phyloP scores from a whole-genome alignment of 2,888 invertebrate genomes.

The Tryphoninae sp. region DNA sequence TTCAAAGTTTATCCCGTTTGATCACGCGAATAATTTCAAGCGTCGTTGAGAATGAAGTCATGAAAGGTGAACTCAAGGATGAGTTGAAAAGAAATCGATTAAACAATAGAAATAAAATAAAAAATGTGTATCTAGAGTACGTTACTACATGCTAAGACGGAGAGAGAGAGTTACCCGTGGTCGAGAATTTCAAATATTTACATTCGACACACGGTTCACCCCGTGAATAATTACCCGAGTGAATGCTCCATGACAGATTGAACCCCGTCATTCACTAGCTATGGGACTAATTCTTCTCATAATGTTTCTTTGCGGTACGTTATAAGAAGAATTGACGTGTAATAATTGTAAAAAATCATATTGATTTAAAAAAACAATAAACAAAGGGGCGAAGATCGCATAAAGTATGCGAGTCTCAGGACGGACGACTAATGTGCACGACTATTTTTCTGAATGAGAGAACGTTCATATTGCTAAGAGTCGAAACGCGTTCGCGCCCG shows the following conservation, averaged over 20 bases:
- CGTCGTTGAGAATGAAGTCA: background rate
- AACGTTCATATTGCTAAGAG: conserved; percentile 18
- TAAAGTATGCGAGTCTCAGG: background rate
- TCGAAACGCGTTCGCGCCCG: conserved; percentile 6
- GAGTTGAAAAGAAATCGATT: background rate
- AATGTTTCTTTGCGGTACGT: background rate
- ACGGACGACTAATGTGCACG: background rate
- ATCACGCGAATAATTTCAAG: background rate
- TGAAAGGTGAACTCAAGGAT: background rate
- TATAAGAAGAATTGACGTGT: background rate
- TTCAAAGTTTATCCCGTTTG: background rate
- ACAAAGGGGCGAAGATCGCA: background rate
- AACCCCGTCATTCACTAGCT: background rate
- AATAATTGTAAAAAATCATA: no score
- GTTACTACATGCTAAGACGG: background rate
- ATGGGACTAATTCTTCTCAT: background rate
- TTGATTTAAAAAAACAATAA: background rate
- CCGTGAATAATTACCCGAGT: background rate
- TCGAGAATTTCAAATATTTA: background rate
- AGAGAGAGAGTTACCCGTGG: background rate
- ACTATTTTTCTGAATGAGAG: background rate
- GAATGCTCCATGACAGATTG: background rate
- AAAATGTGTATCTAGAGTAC: background rate
- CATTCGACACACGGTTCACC: background rate
- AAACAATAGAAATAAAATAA: background rate